Evolutionary conservation across 2,797 vertebrate genomes (phyloP).

Genomic region (Silurus lanzhouensis): DNA sequence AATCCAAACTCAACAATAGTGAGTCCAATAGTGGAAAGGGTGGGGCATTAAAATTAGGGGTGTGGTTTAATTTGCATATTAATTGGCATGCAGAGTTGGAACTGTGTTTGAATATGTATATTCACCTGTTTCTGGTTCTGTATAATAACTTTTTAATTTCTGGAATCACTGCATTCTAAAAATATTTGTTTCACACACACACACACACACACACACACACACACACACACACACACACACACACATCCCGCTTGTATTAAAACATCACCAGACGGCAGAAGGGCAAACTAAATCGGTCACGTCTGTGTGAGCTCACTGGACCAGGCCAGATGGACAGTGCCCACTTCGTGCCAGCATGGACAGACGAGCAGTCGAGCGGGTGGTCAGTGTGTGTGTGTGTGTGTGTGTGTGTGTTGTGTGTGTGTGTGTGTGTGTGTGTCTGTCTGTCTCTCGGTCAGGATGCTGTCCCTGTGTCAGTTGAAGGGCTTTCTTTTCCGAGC

Average conservation of each 20-base stretch:
- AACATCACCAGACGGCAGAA: constrained; percentile 61
- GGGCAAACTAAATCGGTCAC: constrained; percentile 66
- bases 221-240: constrained; percentile 5
- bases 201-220: constrained; percentile 7
- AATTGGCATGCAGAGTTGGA: background rate
- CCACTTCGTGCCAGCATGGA: constrained; percentile 71
- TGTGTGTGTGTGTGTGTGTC: constrained; percentile 13
- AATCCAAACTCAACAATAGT: too few species aligned
- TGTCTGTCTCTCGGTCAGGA: constrained; percentile 71
- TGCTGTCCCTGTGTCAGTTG: constrained; percentile 81
- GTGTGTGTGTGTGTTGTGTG: constrained; percentile 18
- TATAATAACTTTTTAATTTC: background rate
- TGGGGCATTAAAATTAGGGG: too few species aligned
- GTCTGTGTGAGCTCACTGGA: constrained; percentile 61
- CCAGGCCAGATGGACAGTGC: constrained; percentile 79
- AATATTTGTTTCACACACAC: background rate
- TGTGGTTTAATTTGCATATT: too few species aligned
- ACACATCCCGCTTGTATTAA: constrained; percentile 50
- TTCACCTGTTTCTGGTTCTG: background rate
- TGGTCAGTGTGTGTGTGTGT: constrained; percentile 24
- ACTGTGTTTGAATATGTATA: too few species aligned
- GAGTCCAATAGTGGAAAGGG: too few species aligned
- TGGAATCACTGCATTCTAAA: background rate
- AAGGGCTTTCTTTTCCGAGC: constrained; percentile 82
- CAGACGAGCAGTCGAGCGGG: constrained; percentile 76